Base-by-base conservation (phyloP, 2,113 vertebrate genomes). In the Larimichthys polyactis region DNA sequence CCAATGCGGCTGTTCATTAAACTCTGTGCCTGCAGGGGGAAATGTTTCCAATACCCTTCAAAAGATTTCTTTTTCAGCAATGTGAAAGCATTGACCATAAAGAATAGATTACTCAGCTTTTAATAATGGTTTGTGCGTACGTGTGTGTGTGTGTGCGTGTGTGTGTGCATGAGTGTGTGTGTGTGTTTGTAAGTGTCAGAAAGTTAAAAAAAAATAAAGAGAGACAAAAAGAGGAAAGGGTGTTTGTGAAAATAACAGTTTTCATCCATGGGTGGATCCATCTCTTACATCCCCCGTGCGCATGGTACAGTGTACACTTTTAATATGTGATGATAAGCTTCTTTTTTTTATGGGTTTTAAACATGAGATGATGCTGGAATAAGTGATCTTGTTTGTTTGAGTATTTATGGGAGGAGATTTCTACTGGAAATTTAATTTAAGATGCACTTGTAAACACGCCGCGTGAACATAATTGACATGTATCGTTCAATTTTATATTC, bases 41-140 rank as follows among this genome's bases (percentile, higher is more conserved):
- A 91, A 89, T 85, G 78, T 90, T 90, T 93, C 85, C 85, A 84
- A 85, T 89, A 89, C 86, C 88, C 83, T 91, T 92, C 83, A 89
- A 90, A 92, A 89, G 76, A 79, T 76, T 90, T 87, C 51, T 79
- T 88, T 90, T 88, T 85, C 81, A 88, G 78, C 90, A 90, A 75
- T 81, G 82, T 78, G 76, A 85, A 90, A 54, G 82, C 90, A 85
- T 29, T 87, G 86, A 87, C 90, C 87, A 86, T 87, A 92, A 89
- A 93, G 85, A 90, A 89, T 87, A 87, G 86, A 90, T 92, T 87
- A 88, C 87, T 90, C 90, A 89, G 84, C 88, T 83, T 83, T 90
- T 87, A 88, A 85, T 79, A 81, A 87, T 75, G 71, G 75, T 65
- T n/a, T 29, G 62, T 62, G 48, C 0, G 17, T 36, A 59, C n/a